Conservation (phyloP, 2,113 vertebrate species). For the Struthio camelus region DNA sequence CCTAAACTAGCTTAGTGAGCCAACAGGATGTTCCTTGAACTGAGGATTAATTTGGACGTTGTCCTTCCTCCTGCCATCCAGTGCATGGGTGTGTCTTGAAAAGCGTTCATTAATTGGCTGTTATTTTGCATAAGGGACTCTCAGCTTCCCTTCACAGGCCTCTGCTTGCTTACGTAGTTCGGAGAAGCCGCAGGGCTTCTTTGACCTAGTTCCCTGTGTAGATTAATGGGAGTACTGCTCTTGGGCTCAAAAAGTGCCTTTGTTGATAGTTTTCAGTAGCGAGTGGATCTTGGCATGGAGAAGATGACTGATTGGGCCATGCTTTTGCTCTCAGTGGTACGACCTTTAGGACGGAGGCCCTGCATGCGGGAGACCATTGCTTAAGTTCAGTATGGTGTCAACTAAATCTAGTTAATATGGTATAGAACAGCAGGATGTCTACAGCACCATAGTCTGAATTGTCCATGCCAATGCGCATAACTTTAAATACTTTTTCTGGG, state of each 20-base stretch:
- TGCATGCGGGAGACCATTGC: background rate
- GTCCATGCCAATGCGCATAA: background rate
- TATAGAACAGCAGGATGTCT: background rate
- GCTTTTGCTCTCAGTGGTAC: background rate
- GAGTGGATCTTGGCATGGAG: background rate
- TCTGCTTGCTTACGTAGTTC: background rate
- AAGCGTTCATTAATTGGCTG: background rate
- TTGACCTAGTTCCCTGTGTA: constrained; percentile 25
- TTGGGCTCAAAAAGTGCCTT: constrained; percentile 18
- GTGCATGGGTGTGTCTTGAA: constrained; percentile 3
- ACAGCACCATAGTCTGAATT: background rate
- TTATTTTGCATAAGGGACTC: background rate
- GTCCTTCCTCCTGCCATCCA: background rate
- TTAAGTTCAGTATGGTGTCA: background rate
- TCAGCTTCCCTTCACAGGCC: background rate
- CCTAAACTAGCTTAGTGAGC: background rate
- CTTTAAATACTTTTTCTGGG: background rate
- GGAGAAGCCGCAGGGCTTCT: constrained; percentile 41
- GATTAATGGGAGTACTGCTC: background rate
- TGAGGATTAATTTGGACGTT: background rate
- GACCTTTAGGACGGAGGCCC: background rate
- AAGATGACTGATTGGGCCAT: background rate
- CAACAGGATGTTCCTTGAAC: constrained; percentile 12
- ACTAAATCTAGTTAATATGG: background rate
- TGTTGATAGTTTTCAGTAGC: background rate